Conservation (phyloP, 1,140 invertebrate species). For the Rhopalosiphum maidis region DNA sequence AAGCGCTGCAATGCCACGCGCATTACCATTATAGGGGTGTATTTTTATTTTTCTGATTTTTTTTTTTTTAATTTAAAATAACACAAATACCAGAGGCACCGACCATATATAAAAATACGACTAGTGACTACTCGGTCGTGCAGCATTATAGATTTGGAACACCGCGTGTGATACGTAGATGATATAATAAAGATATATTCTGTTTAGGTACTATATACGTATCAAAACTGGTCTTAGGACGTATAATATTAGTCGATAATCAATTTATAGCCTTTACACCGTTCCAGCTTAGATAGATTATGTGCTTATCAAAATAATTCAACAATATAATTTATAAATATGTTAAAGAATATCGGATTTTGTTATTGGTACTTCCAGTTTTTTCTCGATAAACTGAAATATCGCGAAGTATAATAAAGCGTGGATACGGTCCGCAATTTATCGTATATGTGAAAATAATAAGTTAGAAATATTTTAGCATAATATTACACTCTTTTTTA, state of each 20-base stretch:
- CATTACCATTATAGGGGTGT: not conserved
- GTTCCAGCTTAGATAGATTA: not conserved
- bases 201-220: too few relatives aligned
- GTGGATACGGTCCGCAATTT: too few relatives aligned
- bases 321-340: not conserved
- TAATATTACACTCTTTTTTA: not conserved
- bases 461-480: not conserved
- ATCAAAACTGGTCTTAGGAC: not conserved
- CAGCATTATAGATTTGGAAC: not conserved
- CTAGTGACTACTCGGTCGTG: not conserved
- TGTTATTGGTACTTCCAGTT: too few relatives aligned
- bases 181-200: too few relatives aligned
- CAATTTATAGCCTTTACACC: not conserved
- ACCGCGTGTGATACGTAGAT: too few relatives aligned
- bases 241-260: not conserved
- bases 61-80: slow-evolving; percentile 43
- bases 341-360: not conserved
- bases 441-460: too few relatives aligned
- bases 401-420: too few relatives aligned
- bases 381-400: too few relatives aligned
- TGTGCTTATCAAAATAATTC: not conserved
- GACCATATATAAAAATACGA: not conserved
- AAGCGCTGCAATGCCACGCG: not conserved
- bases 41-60: not conserved
- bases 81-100: not conserved